phyloP scores from a whole-genome alignment of 2,113 vertebrate genomes.

The Glaucidium brasilianum region DNA sequence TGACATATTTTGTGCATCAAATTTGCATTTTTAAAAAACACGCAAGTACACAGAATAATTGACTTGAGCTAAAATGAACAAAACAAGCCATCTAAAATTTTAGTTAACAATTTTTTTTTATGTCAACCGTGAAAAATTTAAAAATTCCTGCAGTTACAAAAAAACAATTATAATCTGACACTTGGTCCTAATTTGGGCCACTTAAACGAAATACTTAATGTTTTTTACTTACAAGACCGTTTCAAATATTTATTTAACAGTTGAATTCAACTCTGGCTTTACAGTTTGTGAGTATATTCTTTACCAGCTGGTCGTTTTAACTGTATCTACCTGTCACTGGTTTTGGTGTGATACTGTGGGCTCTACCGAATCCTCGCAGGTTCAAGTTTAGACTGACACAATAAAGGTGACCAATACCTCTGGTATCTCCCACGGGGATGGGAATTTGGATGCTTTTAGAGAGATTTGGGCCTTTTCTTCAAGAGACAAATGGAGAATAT shows the following conservation, averaged over 20 bases:
- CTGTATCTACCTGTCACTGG: neutral
- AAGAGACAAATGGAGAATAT: neutral
- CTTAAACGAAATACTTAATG: neutral
- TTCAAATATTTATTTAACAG: neutral
- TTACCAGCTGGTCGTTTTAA: neutral
- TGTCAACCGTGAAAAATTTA: neutral
- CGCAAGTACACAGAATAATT: neutral
- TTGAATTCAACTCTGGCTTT: neutral
- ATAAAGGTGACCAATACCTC: neutral
- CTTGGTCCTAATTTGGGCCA: neutral
- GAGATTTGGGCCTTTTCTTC: neutral
- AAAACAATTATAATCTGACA: neutral
- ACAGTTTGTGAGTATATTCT: neutral
- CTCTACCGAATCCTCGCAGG: neutral
- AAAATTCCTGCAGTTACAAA: neutral
- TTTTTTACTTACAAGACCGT: neutral
- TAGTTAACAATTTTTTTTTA: neutral
- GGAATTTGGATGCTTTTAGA: neutral
- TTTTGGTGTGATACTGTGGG: neutral
- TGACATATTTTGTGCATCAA: neutral
- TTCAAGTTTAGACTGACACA: neutral
- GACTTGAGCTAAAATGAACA: neutral
- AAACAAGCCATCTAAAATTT: neutral
- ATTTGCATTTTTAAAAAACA: neutral
- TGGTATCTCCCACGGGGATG: neutral